Conservation (phyloP, 1,140 invertebrate genomes). For the Drosophila biarmipes region DNA sequence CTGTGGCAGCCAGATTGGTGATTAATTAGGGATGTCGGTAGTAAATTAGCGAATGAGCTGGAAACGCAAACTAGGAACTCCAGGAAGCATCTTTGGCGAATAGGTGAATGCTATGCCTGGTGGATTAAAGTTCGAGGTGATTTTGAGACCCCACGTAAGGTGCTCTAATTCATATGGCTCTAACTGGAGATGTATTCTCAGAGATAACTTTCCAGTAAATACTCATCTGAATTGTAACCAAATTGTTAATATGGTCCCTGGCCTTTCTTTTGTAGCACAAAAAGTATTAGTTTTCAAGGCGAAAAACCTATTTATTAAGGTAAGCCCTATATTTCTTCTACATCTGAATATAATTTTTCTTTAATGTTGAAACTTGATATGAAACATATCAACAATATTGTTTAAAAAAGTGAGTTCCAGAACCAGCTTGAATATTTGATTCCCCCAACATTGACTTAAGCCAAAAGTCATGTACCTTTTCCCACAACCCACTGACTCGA, state of each 20-base stretch:
- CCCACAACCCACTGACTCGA: constrained; percentile 17
- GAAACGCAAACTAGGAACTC: constrained; percentile 3
- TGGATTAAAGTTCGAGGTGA: not conserved
- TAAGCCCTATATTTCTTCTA: too few species aligned
- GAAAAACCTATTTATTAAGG: too few species aligned
- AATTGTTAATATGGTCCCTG: too few species aligned
- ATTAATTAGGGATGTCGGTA: constrained; percentile 48
- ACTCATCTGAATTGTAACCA: too few species aligned
- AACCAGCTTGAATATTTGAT: not conserved
- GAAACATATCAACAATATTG: too few species aligned
- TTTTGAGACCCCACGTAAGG: not conserved
- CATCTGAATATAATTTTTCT: too few species aligned
- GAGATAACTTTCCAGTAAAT: too few species aligned
- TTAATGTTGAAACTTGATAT: too few species aligned
- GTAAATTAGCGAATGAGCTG: constrained; percentile 42
- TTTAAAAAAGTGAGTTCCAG: not conserved
- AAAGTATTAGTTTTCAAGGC: too few species aligned
- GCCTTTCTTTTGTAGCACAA: too few species aligned
- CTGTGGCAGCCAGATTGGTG: constrained; percentile 46
- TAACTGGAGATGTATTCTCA: not conserved
- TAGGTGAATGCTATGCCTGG: too few species aligned
- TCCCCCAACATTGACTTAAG: constrained; percentile 4
- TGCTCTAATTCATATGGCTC: not conserved
- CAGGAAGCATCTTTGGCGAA: not conserved
- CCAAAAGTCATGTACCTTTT: constrained; percentile 22